Conservation (phyloP, 1,140 invertebrate genomes). For the Pristionchus pacificus region DNA sequence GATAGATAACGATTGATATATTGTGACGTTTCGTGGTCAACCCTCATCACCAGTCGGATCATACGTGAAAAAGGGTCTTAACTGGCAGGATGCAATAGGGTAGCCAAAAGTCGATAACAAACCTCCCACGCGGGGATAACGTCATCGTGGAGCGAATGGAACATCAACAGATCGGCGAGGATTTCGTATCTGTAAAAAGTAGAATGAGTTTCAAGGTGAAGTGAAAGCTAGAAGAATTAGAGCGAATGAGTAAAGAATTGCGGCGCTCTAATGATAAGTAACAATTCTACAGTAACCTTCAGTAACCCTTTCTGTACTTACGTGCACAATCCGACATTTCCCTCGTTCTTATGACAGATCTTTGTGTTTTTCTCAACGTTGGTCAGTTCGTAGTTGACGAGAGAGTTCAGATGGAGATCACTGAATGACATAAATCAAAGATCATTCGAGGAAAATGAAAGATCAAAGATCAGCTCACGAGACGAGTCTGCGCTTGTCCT, state of each 20-base stretch:
- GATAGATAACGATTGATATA: too few relatives aligned
- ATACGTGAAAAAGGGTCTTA: background rate
- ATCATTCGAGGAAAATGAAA: background rate
- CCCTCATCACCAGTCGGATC: too few relatives aligned
- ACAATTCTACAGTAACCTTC: too few relatives aligned
- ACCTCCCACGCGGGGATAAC: conserved; percentile 38
- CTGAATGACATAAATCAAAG: background rate
- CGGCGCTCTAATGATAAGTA: too few relatives aligned
- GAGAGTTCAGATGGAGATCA: conserved; percentile 21
- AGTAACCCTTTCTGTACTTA: too few relatives aligned
- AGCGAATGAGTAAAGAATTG: too few relatives aligned
- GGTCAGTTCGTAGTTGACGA: conserved; percentile 40
- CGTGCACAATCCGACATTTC: conserved; percentile 13
- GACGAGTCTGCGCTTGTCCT: conserved; percentile 24
- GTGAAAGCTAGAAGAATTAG: too few relatives aligned
- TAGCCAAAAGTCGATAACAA: too few relatives aligned
- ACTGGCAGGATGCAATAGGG: too few relatives aligned
- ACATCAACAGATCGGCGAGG: conserved; percentile 35
- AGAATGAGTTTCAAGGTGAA: too few relatives aligned
- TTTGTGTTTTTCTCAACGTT: conserved; percentile 33
- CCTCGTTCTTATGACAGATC: conserved; percentile 34
- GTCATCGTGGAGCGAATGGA: conserved; percentile 31
- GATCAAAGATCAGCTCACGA: conserved; percentile 2
- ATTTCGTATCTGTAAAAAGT: conserved; percentile 37
- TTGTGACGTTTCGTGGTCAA: too few relatives aligned